Base-by-base conservation (phyloP, 2,113 vertebrate genomes). In the Urocolius indicus region DNA sequence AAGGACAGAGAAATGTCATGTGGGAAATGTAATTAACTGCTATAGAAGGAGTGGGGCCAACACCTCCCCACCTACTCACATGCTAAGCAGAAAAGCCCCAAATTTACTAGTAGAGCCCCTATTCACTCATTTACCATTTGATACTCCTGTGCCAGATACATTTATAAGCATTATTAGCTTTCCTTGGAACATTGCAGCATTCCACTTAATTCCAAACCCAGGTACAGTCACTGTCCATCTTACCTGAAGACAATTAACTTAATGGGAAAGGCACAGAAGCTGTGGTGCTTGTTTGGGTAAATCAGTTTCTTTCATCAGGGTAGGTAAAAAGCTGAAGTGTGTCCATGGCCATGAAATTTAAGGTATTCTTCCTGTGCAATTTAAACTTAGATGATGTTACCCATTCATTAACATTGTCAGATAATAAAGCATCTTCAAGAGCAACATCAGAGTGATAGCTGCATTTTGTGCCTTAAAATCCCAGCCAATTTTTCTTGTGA, bases 1-100 rank as follows among this genome's bases (percentile, higher is more conserved):
- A 96, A 91, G 84, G 74, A 96, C 84, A 95, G 76, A 95, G 84
- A 90, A 93, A 96, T 94, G 95, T 93, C 95, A 96, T 93, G 81
- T 94, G 80, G 62, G 92, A 97, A 96, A 93, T 68, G 49, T 80
- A 96, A 97, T 95, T 96, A 97, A 68, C 76, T 76, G 84, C 79
- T 68, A 49, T 0, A 32, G 82, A 96, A 93, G 63, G 83, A 12
- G n/a, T n/a, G 89, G 90, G 75, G 74, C 38, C 19, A 5, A 81
- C 75, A 87, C 69, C 73, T 93, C 91, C 51, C 80, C 81, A 84
- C 45, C 67, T 81, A 89, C 57, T 97, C 84, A 48, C 57, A 76
- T 68, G 80, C 73, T 77, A 79, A 81, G 76, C 3, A 90, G 46
- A 32, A 73, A 66, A 84, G 41, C 63, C 81, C 80, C n/a, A 54